Evolutionary conservation across 2,888 invertebrate species (phyloP).

Genomic region (Protophormia terraenovae): DNA sequence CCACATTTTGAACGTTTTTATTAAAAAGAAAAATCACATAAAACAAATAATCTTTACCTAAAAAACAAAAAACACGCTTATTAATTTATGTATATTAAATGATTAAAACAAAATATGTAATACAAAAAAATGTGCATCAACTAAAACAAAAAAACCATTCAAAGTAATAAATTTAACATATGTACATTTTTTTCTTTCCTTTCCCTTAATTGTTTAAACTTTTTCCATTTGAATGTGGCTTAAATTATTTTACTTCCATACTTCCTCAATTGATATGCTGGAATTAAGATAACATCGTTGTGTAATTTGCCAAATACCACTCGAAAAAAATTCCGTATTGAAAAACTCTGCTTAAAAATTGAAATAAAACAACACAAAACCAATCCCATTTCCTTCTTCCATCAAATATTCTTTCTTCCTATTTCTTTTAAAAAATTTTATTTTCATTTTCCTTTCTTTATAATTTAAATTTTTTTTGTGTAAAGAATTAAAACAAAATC

Average conservation of each 20-base stretch:
- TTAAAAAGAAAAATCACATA: constrained; percentile 1
- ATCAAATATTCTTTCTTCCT: constrained; percentile 18
- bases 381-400: constrained; percentile 31
- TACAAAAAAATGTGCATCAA: constrained; percentile 16
- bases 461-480: constrained; percentile 54
- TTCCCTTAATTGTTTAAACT: background rate
- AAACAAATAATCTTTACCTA: constrained; percentile 1
- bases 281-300: background rate
- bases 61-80: constrained; percentile 23
- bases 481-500: constrained; percentile 57
- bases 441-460: constrained; percentile 37
- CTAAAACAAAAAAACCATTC: background rate
- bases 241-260: constrained; percentile 37
- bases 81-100: constrained; percentile 42
- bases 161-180: background rate
- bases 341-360: constrained; percentile 32
- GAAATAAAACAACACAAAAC: constrained; percentile 15
- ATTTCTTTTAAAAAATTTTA: background rate
- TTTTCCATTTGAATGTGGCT: constrained; percentile 44
- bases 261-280: constrained; percentile 2
- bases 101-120: background rate
- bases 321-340: constrained; percentile 10
- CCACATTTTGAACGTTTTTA: background rate
- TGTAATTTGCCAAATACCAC: background rate
- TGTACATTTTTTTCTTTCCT: background rate